phyloP scores from a whole-genome alignment of 2,888 invertebrate genomes.

The Loripinus fragilis region DNA sequence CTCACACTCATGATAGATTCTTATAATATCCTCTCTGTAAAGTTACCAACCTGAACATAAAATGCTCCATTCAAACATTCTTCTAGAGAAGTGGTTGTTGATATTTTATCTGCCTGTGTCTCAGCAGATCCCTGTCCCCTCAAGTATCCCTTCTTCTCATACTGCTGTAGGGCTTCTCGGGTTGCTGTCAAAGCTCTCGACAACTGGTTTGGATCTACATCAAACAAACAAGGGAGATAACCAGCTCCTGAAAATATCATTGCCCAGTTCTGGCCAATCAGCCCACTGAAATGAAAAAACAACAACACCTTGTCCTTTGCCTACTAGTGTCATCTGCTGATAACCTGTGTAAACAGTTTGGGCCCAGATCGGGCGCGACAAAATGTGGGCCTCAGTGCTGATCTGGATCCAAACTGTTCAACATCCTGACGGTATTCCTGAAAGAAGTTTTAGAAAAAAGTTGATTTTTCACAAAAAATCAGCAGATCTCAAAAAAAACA shows the following conservation, averaged over 20 bases:
- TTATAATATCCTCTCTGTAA: no score
- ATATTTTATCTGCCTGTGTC: constrained; percentile 91
- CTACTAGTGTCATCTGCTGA: no score
- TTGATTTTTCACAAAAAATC: no score
- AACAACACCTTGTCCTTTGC: no score
- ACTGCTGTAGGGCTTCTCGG: constrained; percentile 35
- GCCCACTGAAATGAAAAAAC: constrained; percentile 88
- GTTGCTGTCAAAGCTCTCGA: constrained; percentile 81
- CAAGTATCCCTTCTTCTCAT: constrained; percentile 86
- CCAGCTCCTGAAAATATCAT: constrained; percentile 96
- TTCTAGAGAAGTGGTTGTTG: constrained; percentile 89
- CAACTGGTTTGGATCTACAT: constrained; percentile 83
- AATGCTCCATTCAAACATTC: constrained; percentile 90
- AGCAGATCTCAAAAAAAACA: no score
- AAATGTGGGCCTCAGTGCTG: no score
- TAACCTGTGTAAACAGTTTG: no score
- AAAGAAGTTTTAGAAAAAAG: no score
- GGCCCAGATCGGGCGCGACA: no score
- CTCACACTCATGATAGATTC: no score
- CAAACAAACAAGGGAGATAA: constrained; percentile 94
- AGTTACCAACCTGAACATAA: constrained; percentile 86
- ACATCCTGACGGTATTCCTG: no score
- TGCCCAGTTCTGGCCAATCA: constrained; percentile 98
- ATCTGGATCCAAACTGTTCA: no score
- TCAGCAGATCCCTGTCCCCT: constrained; percentile 89